A percentile compares a stretch with the other conserved stretches of the same genome.
These are phyloP conservation scores for Pycnonotus jocosus DNA, from an alignment of 2,113 vertebrate species.

Conservation along the genomic window DNA sequence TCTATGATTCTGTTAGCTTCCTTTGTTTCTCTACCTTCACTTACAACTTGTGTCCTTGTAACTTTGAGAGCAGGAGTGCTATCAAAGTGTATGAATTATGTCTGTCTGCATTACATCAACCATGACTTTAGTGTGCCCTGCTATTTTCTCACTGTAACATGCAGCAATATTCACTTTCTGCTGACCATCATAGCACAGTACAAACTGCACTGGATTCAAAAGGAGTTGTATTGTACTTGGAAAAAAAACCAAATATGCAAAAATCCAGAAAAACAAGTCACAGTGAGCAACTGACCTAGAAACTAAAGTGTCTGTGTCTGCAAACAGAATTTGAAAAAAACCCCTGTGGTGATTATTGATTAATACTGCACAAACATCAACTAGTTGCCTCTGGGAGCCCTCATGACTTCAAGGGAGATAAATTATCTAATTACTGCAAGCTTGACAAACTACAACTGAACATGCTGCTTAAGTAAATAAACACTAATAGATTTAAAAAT, in stretches of 20 bases:
- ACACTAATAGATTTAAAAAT: not conserved
- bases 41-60: not conserved
- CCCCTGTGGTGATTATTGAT: not conserved
- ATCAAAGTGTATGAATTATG: not conserved
- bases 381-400: not conserved
- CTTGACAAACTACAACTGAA: not conserved
- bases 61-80: not conserved
- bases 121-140: fast-evolving
- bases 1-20: not conserved
- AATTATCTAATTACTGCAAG: constrained; percentile 26
- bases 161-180: not conserved
- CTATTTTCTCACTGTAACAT: not conserved
- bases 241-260: not conserved
- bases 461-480: not conserved
- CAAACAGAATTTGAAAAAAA: not conserved
- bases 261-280: not conserved
- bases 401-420: not conserved
- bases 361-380: constrained; percentile 28
- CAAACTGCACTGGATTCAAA: not conserved
- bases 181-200: fast-evolving
- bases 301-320: constrained; percentile 4
- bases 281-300: constrained; percentile 30
- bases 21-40: not conserved
- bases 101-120: not conserved
- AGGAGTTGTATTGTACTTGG: not conserved